Conservation (phyloP, 30 jellyfish, hydroid and myxozoan species). For the Hydractinia echinata region DNA sequence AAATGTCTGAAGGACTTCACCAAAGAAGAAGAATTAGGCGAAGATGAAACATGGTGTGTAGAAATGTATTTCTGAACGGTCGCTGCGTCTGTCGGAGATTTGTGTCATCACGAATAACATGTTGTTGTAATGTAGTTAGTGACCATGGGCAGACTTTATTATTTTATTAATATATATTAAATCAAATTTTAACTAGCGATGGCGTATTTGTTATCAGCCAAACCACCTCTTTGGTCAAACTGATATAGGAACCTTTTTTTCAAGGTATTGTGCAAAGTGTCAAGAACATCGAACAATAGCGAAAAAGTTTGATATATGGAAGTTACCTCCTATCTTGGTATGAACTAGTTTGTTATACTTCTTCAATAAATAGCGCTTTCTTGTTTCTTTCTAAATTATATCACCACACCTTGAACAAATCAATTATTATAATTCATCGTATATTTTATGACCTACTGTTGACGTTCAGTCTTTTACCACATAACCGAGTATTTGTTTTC, state of each 20-base stretch:
- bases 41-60: constrained; percentile 88
- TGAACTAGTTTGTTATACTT: neutral
- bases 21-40: constrained; percentile 93
- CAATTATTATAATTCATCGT: no score
- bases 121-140: no score
- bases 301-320: constrained; percentile 80
- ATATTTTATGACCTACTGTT: no score
- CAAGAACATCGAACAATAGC: constrained; percentile 80
- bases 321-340: constrained; percentile 86
- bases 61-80: no score
- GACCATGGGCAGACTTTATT: no score
- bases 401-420: neutral
- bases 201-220: no score
- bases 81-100: no score
- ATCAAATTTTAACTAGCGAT: no score
- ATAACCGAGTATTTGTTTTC: neutral
- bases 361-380: neutral
- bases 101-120: no score
- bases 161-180: no score
- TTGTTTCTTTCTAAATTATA: neutral
- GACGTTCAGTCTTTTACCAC: no score
- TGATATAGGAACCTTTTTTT: neutral
- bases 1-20: constrained; percentile 87
- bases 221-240: no score
- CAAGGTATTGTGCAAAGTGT: constrained; percentile 87